Evolutionary conservation across 2,113 vertebrate genomes (phyloP).

Genomic region (Odontophorus gujanensis): DNA sequence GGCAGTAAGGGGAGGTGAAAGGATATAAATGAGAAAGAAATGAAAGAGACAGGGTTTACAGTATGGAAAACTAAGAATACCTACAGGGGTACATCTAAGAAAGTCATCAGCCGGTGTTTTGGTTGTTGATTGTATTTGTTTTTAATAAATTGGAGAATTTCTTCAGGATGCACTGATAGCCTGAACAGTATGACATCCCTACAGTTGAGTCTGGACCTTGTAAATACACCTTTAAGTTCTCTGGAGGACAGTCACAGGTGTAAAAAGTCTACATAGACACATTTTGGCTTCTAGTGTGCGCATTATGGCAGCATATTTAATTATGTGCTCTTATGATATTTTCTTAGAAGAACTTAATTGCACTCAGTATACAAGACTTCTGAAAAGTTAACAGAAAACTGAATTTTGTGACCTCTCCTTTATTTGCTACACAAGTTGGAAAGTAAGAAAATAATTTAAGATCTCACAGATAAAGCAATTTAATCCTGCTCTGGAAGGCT

Average conservation of each 20-base stretch:
- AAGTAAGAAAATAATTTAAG: neutral
- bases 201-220: neutral
- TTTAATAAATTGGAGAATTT: neutral
- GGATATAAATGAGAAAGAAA: neutral
- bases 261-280: neutral
- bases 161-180: neutral
- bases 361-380: neutral
- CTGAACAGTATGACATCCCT: neutral
- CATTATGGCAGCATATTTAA: neutral
- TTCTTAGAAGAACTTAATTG: neutral
- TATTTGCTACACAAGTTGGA: neutral
- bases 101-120: neutral
- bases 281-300: neutral
- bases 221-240: neutral
- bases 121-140: neutral
- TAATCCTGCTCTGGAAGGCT: neutral
- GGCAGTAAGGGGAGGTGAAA: fast-evolving
- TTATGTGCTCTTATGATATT: neutral
- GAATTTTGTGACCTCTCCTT: neutral
- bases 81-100: neutral
- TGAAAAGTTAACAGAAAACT: neutral
- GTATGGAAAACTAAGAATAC: neutral
- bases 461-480: neutral
- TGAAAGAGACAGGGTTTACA: neutral
- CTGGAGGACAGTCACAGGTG: neutral